Conservation (phyloP, 2,797 vertebrate species). For the Tympanoctomys barrerae region DNA sequence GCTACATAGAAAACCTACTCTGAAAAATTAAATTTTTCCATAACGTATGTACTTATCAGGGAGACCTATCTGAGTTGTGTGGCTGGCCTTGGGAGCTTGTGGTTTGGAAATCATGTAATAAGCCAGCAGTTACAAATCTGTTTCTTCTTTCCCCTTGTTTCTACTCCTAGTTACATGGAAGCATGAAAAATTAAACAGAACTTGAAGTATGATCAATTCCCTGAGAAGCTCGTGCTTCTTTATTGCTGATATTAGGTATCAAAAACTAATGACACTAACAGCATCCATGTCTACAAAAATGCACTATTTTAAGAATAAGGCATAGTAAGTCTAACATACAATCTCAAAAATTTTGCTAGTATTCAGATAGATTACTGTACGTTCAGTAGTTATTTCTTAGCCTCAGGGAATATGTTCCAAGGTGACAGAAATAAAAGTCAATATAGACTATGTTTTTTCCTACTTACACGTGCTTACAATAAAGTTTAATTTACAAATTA, state of each 20-base stretch:
- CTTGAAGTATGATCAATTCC: not conserved
- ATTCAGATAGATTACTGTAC: not conserved
- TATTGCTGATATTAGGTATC: constrained; percentile 31
- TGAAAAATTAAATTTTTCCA: not conserved
- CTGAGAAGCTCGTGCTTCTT: not conserved
- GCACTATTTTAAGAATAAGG: not conserved
- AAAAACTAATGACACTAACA: constrained; percentile 20
- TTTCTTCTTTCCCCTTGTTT: not conserved
- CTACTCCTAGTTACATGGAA: constrained; percentile 20
- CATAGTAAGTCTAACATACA: constrained; percentile 15
- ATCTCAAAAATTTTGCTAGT: constrained; percentile 32
- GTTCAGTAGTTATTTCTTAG: not conserved
- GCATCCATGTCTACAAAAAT: not conserved
- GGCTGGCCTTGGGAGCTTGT: not conserved
- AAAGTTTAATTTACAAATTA: not conserved
- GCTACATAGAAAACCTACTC: not conserved
- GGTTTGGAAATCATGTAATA: constrained; percentile 7
- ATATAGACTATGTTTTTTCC: not conserved
- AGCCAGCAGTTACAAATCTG: not conserved
- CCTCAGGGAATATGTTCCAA: not conserved
- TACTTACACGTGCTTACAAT: not conserved
- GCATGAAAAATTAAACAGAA: constrained; percentile 48
- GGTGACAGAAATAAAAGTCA: not conserved
- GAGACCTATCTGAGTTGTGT: not conserved
- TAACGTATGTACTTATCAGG: not conserved